These are phyloP conservation scores for Rhagophthalmus giganteus DNA, from an alignment of 2,888 invertebrate genomes.

Conservation along the genomic window DNA sequence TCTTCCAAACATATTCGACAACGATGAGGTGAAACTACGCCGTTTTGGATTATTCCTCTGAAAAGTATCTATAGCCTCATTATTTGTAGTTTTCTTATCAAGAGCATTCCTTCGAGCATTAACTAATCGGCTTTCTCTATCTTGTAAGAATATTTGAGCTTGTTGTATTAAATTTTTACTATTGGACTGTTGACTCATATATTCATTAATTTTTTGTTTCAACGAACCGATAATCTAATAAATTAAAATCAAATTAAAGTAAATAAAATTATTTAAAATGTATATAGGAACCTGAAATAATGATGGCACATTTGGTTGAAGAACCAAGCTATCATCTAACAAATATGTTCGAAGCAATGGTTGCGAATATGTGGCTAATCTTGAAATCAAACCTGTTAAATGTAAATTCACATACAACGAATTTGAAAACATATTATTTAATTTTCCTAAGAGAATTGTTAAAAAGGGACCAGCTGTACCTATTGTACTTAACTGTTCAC, in stretches of 20 bases:
- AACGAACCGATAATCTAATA: conserved; percentile 77
- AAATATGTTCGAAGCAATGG: conserved; percentile 86
- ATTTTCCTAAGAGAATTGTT: conserved; percentile 75
- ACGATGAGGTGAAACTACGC: conserved; percentile 73
- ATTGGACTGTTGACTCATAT: conserved; percentile 65
- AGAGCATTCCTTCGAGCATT: conserved; percentile 68
- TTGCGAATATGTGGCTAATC: conserved; percentile 86
- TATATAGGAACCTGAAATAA: conserved; percentile 93
- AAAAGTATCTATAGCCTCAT: conserved; percentile 56
- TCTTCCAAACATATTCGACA: conserved; percentile 63
- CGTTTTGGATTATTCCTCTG: conserved; percentile 71
- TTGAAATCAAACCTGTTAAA: conserved; percentile 82
- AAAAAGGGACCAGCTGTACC: conserved; percentile 74
- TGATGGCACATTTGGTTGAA: conserved; percentile 89
- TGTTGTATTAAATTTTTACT: conserved; percentile 69
- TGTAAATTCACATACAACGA: conserved; percentile 84
- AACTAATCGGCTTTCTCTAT: conserved; percentile 75
- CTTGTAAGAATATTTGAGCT: conserved; percentile 77
- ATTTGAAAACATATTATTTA: conserved; percentile 82
- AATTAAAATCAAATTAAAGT: too few relatives aligned
- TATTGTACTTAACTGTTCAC: conserved; percentile 52
- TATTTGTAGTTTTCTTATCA: conserved; percentile 50
- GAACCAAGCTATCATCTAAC: conserved; percentile 79
- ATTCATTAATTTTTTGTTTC: conserved; percentile 85
- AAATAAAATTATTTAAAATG: too few relatives aligned